Base-by-base conservation (phyloP, 2,888 invertebrate genomes). In the Euzetes globulus region DNA sequence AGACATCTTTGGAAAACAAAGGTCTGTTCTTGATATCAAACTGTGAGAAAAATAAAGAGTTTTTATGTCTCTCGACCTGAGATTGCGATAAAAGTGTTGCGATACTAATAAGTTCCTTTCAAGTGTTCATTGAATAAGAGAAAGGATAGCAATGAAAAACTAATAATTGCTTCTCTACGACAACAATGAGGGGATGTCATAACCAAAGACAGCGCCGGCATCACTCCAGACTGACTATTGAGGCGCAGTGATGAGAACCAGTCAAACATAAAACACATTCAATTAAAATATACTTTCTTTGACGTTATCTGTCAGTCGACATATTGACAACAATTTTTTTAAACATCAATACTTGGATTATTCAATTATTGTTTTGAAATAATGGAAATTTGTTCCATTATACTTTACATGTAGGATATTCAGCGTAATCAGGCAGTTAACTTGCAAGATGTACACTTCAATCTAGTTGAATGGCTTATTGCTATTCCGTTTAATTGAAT, bases 151-250 rank as follows among this genome's bases (percentile, higher is more conserved):
- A 60, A 27, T 60, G 60, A 60, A 60, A 60, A 60, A 60, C 27
- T 60, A 60, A 60, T 60, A 19, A 60, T 60, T 29, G 27, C 60
- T 29, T 47, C 60, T 17, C 15, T 60, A 22, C 60, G 27, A 60
- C 60, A 60, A 60, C 60, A 60, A 60, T 60, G n/a, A 60, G 60
- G 13, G 29, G 60, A 60, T 60, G 60, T 60, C 60, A 60, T 60
- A 60, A 60, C 60, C 60, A 60, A 29, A 60, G 60, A 60, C 1
- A 52, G 47, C 2, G 47, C 17, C 15, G 15, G 15, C 47, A 15
- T 11, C 47, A 47, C 47, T 15, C 15, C 7, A 5, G 7, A 47
- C 13, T 13, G 3, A 17, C 47, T 47, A 17, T 17, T 47, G 7
- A 15, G 47, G 15, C 47, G n/a, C 47, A 47, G 7, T 47, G 47